A percentile compares a stretch with the other conserved stretches of the same genome.
phyloP scores from a whole-genome alignment of 2,113 vertebrate genomes.

The Noctilio leporinus region DNA sequence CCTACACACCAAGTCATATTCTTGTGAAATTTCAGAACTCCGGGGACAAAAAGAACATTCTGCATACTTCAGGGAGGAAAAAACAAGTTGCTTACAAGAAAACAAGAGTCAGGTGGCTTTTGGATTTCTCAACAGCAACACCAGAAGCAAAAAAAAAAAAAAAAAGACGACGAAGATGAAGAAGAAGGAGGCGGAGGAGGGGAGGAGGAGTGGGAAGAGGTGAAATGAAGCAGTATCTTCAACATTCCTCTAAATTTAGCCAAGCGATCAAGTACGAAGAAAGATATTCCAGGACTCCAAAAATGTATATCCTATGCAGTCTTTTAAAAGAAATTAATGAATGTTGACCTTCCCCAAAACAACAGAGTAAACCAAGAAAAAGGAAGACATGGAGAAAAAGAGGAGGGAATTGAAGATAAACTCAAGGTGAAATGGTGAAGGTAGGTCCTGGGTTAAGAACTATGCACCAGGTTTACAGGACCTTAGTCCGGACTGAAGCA shows the following conservation, averaged over 20 bases:
- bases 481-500: not conserved
- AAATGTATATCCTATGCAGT: not conserved
- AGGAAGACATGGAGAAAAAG: not conserved
- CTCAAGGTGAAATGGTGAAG: not conserved
- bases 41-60: not conserved
- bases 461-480: not conserved
- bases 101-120: not conserved
- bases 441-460: not conserved
- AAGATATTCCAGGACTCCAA: not conserved
- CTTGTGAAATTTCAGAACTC: slow-evolving; percentile 17
- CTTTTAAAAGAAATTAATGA: not conserved
- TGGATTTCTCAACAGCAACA: not conserved
- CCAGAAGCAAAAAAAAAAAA: not conserved
- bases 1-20: not conserved
- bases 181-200: not conserved
- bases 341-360: not conserved
- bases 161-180: too few species aligned
- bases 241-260: not conserved
- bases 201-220: too few species aligned
- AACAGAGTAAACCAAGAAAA: not conserved
- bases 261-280: not conserved
- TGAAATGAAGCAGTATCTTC: not conserved
- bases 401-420: not conserved
- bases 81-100: not conserved
- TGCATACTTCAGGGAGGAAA: not conserved